phyloP scores from a whole-genome alignment of 2,797 vertebrate species.

The Pangasius macronema region DNA sequence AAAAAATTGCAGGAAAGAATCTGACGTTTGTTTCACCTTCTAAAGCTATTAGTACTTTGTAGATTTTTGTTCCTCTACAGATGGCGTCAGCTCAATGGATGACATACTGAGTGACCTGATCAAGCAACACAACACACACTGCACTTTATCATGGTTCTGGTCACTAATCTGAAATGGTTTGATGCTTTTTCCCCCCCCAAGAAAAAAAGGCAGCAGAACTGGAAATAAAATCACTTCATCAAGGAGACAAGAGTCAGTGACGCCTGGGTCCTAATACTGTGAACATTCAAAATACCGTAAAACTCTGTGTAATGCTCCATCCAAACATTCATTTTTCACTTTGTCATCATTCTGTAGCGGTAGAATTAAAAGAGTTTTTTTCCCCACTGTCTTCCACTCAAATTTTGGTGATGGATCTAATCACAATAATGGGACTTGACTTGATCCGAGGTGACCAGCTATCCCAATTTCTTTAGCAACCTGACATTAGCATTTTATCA shows the following conservation, averaged over 20 bases:
- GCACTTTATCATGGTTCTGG: neutral
- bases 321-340: neutral
- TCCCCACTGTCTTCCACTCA: neutral
- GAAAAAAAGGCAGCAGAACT: neutral
- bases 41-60: neutral
- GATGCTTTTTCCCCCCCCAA: neutral
- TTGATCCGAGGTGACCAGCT: neutral
- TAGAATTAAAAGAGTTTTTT: neutral
- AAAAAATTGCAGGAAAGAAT: conserved; percentile 4
- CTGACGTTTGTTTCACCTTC: conserved; percentile 12
- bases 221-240: neutral
- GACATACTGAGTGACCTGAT: conserved; percentile 20
- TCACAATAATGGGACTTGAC: neutral
- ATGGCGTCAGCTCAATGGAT: conserved; percentile 16
- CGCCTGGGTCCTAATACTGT: neutral
- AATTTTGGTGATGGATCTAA: neutral
- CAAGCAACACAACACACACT: conserved; percentile 25
- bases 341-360: neutral
- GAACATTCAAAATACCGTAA: neutral
- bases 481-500: neutral
- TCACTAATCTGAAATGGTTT: neutral
- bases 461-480: neutral
- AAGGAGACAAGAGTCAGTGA: neutral
- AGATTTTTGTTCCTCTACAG: conserved; percentile 13
- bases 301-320: neutral